These are phyloP conservation scores for Echiichthys vipera DNA, from an alignment of 2,797 vertebrate species.

Conservation along the genomic window DNA sequence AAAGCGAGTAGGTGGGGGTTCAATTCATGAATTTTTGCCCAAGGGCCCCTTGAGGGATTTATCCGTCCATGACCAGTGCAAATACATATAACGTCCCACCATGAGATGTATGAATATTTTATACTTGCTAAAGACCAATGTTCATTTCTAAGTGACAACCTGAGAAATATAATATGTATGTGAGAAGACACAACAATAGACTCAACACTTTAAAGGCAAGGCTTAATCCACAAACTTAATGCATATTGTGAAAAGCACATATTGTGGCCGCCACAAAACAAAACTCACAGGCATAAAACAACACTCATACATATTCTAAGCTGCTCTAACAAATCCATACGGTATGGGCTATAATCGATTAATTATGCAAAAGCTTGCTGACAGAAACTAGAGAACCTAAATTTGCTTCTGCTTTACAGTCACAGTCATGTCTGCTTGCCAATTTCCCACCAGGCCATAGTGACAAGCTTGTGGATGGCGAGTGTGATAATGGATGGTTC, in stretches of 20 bases:
- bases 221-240: constrained; percentile 14
- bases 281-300: constrained; percentile 34
- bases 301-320: constrained; percentile 56
- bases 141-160: neutral
- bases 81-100: constrained; percentile 1
- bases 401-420: constrained; percentile 68
- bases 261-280: constrained; percentile 37
- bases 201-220: constrained; percentile 1
- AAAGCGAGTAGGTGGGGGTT: neutral
- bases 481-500: constrained; percentile 85
- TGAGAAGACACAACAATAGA: neutral
- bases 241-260: constrained; percentile 17
- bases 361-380: constrained; percentile 70
- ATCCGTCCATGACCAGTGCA: constrained; percentile 1
- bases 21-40: constrained; percentile 1
- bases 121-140: constrained; percentile 5
- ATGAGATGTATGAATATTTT: constrained; percentile 6
- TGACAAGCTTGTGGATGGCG: constrained; percentile 82
- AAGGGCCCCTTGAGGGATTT: constrained; percentile 11
- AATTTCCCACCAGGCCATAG: constrained; percentile 75
- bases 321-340: constrained; percentile 31
- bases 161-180: neutral
- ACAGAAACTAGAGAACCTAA: constrained; percentile 66
- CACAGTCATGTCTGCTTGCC: constrained; percentile 72
- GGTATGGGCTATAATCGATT: constrained; percentile 42